Conservation (phyloP, 2,888 invertebrate species). For the Sesia bembeciformis region DNA sequence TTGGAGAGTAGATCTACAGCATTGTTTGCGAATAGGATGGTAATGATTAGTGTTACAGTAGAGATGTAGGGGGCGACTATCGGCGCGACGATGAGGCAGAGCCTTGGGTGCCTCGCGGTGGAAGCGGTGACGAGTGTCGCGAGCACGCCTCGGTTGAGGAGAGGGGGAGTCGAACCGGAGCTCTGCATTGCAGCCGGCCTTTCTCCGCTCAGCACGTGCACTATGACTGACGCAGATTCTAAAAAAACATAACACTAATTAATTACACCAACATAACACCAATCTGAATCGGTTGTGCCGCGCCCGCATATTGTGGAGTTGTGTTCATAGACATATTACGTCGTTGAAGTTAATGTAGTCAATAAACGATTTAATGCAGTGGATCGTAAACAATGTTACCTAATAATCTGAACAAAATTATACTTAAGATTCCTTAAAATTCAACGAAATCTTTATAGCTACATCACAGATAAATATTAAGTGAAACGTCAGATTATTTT, state of each 20-base stretch:
- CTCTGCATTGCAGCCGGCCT: conserved; percentile 79
- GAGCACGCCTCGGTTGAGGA: conserved; percentile 41
- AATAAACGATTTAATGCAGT: no score
- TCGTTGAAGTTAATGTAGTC: no score
- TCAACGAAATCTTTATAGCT: no score
- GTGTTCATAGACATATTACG: no score
- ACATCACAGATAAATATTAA: no score
- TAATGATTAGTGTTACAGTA: conserved; percentile 17
- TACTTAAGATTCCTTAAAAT: no score
- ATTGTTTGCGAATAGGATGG: conserved; percentile 15
- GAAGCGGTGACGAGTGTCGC: conserved; percentile 37
- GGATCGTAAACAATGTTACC: no score
- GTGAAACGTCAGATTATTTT: no score
- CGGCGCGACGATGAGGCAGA: conserved; percentile 21
- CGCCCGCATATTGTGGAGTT: no score
- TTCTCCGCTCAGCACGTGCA: conserved; percentile 87
- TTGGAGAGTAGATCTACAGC: background rate
- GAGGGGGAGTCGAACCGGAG: conserved; percentile 50
- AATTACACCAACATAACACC: no score
- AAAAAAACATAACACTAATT: conserved; percentile 20
- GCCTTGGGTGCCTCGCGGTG: conserved; percentile 26
- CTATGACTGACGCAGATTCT: conserved; percentile 87
- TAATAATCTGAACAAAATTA: no score
- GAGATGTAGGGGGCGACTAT: conserved; percentile 26
- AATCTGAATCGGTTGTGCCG: no score